Percentiles rank a stretch among this genome's conserved stretches.
These are phyloP conservation scores for Acromyrmex echinatior DNA, from an alignment of 1,140 invertebrate species.

Conservation along the genomic window DNA sequence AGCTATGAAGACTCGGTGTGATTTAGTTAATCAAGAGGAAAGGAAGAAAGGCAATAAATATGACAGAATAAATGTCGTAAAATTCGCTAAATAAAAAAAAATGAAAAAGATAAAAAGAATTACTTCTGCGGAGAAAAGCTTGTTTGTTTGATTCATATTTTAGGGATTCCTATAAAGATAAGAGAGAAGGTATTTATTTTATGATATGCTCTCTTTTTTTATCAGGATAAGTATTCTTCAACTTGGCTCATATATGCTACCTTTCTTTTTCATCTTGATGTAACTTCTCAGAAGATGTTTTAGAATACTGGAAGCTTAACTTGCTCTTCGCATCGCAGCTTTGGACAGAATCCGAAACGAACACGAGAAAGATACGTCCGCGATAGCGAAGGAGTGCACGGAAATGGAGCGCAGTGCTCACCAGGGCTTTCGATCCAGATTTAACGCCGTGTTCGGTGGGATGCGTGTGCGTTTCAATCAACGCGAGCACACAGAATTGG, in stretches of 20 bases:
- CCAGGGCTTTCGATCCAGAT: conserved; percentile 74
- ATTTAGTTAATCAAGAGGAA: conserved; percentile 31
- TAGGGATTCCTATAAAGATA: neutral
- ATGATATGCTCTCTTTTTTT: neutral
- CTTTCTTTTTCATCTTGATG: conserved; percentile 37
- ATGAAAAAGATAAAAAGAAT: neutral
- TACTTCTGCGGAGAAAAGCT: neutral
- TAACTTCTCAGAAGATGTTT: neutral
- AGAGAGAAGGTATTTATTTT: neutral
- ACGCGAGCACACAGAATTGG: conserved; percentile 69
- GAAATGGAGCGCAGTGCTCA: conserved; percentile 54
- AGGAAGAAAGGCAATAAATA: neutral
- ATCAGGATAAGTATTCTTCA: neutral
- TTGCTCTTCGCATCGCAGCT: conserved; percentile 78
- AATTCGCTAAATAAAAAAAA: neutral
- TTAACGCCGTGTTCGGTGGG: conserved; percentile 80
- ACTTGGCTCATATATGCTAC: neutral
- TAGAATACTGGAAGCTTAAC: conserved; percentile 5
- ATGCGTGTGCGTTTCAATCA: conserved; percentile 79
- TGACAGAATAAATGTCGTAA: conserved; percentile 17
- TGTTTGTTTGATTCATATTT: neutral
- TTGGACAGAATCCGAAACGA: conserved; percentile 86
- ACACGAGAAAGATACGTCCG: conserved; percentile 84
- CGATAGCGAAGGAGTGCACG: conserved; percentile 70
- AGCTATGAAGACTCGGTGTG: neutral